Base-by-base conservation (phyloP, 2,888 invertebrate species). In the Caenorhabditis macrosperma region DNA sequence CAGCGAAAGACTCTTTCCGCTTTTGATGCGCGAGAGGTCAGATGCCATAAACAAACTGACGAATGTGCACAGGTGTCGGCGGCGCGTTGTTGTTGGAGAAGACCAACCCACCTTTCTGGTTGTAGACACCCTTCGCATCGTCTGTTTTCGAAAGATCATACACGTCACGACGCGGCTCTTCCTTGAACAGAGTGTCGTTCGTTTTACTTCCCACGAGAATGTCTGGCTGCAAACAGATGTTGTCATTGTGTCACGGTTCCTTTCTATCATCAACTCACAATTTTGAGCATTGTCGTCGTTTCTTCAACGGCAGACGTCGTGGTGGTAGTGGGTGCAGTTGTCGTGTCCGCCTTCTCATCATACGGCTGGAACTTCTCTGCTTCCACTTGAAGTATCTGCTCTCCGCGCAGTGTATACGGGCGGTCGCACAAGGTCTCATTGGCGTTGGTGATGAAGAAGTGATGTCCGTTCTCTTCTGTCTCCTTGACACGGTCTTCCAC, bases 351-450 rank as follows among this genome's bases (percentile, higher is more conserved):
- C 9, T 46, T 35, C 46, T 85, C 85, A 60, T 88, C 82, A 74
- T 88, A 90, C 15, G 81, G 79, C 54, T 83, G 64, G 48, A 81
- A 66, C 54, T 77, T 74, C n/a, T 71, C 69, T 0, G 71, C 17
- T 5, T 83, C 78, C 2, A 85, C 55, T 55, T 78, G 80, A 22
- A 85, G 64, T 10, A 85, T 50, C 12, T 68, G 61, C 20, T 69
- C 63, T 6, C 64, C 75, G 50, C 71, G 68, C 9, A 79, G 74
- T 6, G 54, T 71, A 59, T 85, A 89, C 24, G 89, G 88, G 10
- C 86, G 82, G 72, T 91, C 91, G 84, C 92, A 92, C 17, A 82
- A 20, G 3, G 89, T 90, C 38, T 85, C 85, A 44, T 87, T 85
- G 2, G 82, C 78, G 50, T 86, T 85, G 9, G 72, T 30, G 35